phyloP scores from a whole-genome alignment of 35 echinoderm and acorn worm genomes.

The Strongylocentrotus purpuratus region DNA sequence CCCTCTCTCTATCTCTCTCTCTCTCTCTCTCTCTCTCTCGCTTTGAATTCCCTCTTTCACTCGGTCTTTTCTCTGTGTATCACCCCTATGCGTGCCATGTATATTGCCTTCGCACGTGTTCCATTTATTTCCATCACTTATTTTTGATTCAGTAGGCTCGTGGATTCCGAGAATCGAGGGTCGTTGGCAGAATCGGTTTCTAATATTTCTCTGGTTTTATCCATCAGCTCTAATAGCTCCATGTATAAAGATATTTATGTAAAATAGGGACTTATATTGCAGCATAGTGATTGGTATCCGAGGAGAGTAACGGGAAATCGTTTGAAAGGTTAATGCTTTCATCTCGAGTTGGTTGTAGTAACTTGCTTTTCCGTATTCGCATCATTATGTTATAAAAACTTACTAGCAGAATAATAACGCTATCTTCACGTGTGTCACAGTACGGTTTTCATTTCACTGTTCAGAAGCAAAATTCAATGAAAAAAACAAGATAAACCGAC shows the following conservation, averaged over 20 bases:
- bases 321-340: not conserved
- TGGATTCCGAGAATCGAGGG: not conserved
- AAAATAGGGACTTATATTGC: too few species aligned
- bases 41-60: not conserved
- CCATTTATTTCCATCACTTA: not conserved
- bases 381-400: not conserved
- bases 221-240: too few species aligned
- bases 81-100: too few species aligned
- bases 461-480: too few species aligned
- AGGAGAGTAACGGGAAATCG: not conserved
- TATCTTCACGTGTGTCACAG: too few species aligned
- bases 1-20: not conserved
- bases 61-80: not conserved
- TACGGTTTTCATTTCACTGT: too few species aligned
- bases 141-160: not conserved
- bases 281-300: not conserved
- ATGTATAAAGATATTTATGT: too few species aligned
- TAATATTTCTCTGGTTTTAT: not conserved
- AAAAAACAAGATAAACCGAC: too few species aligned
- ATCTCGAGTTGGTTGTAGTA: not conserved
- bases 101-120: not conserved
- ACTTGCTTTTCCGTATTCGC: not conserved
- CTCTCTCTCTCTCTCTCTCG: not conserved
- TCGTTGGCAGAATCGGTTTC: not conserved
- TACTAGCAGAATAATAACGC: too few species aligned